Conservation (phyloP, 2,113 vertebrate genomes). For the Tachysurus vachellii region DNA sequence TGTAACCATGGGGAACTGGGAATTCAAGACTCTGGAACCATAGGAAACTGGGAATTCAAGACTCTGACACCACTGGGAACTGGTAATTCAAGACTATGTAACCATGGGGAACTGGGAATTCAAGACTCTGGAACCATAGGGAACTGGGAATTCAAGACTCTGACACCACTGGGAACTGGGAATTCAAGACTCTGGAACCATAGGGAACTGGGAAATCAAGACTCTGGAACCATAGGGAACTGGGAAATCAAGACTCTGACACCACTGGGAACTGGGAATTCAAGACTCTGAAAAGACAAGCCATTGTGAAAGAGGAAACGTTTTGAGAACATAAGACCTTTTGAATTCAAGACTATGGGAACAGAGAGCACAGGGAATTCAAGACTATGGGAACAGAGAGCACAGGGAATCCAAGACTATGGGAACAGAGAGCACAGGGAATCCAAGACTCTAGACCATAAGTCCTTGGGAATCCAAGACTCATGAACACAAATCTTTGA, state of each 20-base stretch:
- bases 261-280: neutral
- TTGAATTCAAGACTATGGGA: neutral
- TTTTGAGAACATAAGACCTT: neutral
- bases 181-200: neutral
- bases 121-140: neutral
- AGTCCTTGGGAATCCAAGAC: neutral
- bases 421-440: too few relatives aligned
- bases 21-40: neutral
- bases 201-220: too few relatives aligned
- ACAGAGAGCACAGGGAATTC: neutral
- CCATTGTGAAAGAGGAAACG: neutral
- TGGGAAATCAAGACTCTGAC: neutral
- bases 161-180: neutral
- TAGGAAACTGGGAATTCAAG: neutral
- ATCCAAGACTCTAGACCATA: too few relatives aligned
- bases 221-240: neutral
- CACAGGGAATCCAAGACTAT: too few relatives aligned
- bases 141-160: neutral
- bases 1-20: neutral
- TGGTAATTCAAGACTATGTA: neutral
- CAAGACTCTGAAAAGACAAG: neutral
- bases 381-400: neutral
- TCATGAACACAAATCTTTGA: neutral
- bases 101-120: neutral
- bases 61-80: neutral